A percentile compares a stretch with the other conserved stretches of the same genome.
Evolutionary conservation across 2,888 invertebrate species (phyloP).

Genomic region (Melipona bicolor): DNA sequence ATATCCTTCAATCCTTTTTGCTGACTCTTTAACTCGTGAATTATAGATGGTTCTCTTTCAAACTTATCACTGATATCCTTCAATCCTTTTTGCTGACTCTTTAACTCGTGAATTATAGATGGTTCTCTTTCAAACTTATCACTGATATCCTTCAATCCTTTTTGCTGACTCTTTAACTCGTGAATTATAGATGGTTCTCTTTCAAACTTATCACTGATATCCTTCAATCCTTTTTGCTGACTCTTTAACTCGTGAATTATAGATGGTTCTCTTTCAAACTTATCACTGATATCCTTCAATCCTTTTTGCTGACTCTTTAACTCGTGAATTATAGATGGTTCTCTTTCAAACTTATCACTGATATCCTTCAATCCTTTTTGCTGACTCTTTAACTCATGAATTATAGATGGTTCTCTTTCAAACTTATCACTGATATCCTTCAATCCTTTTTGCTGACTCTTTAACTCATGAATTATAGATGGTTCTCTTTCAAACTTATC

Average conservation of each 20-base stretch:
- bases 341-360: neutral
- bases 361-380: neutral
- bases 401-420: neutral
- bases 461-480: neutral
- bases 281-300: neutral
- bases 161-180: rapidly evolving
- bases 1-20: rapidly evolving
- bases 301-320: neutral
- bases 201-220: neutral
- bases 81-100: neutral
- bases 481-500: neutral
- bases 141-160: neutral
- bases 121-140: neutral
- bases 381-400: neutral
- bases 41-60: neutral
- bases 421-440: neutral
- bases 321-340: neutral
- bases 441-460: neutral
- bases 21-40: neutral
- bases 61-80: neutral
- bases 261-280: neutral
- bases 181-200: neutral
- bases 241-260: neutral
- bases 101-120: neutral
- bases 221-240: too few species aligned